A percentile compares a stretch with the other conserved stretches of the same genome.
These are phyloP conservation scores for Drosophila histrio DNA, from an alignment of 2,888 invertebrate species.

Conservation along the genomic window DNA sequence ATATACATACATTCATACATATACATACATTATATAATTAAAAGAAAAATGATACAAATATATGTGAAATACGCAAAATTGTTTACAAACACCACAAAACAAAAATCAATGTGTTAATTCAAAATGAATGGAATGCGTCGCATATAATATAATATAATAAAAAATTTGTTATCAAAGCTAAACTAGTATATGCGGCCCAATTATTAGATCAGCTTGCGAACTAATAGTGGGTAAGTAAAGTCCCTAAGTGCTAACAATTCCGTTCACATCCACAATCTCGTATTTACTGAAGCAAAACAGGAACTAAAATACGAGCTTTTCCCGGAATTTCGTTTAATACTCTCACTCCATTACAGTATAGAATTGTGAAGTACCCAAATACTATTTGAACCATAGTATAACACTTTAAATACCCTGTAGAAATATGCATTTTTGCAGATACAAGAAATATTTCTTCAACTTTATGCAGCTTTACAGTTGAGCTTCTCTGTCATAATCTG, in stretches of 20 bases:
- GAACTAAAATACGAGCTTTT: neutral
- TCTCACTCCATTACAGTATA: neutral
- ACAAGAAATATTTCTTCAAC: too few species aligned
- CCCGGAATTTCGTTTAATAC: neutral
- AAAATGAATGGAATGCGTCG: neutral
- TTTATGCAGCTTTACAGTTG: too few species aligned
- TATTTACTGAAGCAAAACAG: neutral
- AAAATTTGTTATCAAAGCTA: neutral
- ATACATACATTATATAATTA: conserved; percentile 25
- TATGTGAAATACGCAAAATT: conserved; percentile 69
- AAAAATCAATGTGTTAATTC: neutral
- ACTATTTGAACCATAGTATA: neutral
- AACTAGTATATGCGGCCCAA: neutral
- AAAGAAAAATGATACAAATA: conserved; percentile 52
- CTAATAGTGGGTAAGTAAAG: neutral
- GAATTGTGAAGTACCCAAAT: neutral
- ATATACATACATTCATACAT: conserved; percentile 4
- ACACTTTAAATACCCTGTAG: neutral
- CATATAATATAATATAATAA: neutral
- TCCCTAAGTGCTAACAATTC: conserved; percentile 2
- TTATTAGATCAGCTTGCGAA: neutral
- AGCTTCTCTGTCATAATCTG: too few species aligned
- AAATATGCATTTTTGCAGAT: neutral
- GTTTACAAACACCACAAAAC: conserved; percentile 61
- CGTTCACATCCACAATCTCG: neutral